phyloP scores from a whole-genome alignment of 1,140 invertebrate species.

The Scaptodrosophila lebanonensis region DNA sequence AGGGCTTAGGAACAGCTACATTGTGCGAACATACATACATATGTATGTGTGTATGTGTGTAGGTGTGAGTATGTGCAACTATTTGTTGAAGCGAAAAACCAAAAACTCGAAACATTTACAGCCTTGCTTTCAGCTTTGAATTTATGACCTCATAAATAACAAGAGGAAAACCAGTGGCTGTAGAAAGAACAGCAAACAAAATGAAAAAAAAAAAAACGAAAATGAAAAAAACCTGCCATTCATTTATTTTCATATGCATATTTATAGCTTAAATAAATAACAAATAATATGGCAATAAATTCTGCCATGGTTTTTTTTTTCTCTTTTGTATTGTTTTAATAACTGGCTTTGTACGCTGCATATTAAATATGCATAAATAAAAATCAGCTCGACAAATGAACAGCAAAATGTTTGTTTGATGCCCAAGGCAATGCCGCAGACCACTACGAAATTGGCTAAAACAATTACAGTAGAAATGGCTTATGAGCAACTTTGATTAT shows the following conservation, averaged over 20 bases:
- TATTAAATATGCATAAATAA: conserved; percentile 74
- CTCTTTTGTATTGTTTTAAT: too few species aligned
- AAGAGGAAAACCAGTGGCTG: conserved; percentile 68
- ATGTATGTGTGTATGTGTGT: neutral
- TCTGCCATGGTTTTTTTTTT: conserved; percentile 67
- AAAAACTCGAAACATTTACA: conserved; percentile 31
- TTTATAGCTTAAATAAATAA: conserved; percentile 75
- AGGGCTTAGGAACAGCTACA: conserved; percentile 37
- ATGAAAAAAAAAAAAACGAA: neutral
- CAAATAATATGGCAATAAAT: conserved; percentile 73
- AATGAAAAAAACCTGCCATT: conserved; percentile 57
- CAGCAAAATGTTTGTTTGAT: conserved; percentile 41
- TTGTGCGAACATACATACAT: too few species aligned
- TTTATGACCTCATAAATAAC: conserved; percentile 72
- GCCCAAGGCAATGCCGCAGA: too few species aligned
- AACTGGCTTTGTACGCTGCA: conserved; percentile 47
- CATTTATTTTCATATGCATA: conserved; percentile 67
- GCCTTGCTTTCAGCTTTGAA: conserved; percentile 71
- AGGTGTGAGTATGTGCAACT: conserved; percentile 14
- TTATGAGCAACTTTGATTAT: too few species aligned
- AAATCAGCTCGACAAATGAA: conserved; percentile 45
- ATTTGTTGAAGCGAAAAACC: conserved; percentile 28
- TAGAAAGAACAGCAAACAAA: neutral
- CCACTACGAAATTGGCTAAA: too few species aligned
- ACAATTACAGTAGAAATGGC: too few species aligned